Evolutionary conservation across 2,113 vertebrate genomes (phyloP).

Genomic region (Pogona vitticeps): DNA sequence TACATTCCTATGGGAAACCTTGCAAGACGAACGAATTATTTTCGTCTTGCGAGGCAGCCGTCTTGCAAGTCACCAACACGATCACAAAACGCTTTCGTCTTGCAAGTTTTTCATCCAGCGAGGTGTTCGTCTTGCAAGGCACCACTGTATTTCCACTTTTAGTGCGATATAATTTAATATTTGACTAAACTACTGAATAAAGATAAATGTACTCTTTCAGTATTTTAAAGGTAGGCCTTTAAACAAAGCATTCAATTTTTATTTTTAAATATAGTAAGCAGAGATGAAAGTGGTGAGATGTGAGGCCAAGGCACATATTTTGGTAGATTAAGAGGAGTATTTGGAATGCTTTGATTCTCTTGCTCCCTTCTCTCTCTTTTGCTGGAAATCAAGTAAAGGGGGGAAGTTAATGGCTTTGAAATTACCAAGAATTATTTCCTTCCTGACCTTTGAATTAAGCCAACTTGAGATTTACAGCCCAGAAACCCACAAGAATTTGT

Average conservation of each 20-base stretch:
- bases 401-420: slow-evolving; percentile 10
- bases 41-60: no score
- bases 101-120: no score
- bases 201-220: neutral
- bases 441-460: slow-evolving; percentile 15
- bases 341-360: slow-evolving; percentile 47
- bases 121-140: no score
- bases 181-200: neutral
- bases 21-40: no score
- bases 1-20: no score
- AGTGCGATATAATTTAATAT: neutral
- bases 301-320: slow-evolving; percentile 54
- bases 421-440: slow-evolving; percentile 1
- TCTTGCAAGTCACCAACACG: no score
- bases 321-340: slow-evolving; percentile 43
- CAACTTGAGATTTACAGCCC: neutral
- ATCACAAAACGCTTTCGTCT: no score
- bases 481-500: neutral
- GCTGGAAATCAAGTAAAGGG: slow-evolving; percentile 7
- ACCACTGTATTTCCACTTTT: rapidly evolving
- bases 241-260: neutral
- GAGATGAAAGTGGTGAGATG: slow-evolving; percentile 18
- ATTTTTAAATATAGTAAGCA: neutral
- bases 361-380: slow-evolving; percentile 41
- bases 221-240: slow-evolving; percentile 40